phyloP scores from a whole-genome alignment of 2,797 vertebrate genomes.

The Spinus olivaceus region DNA sequence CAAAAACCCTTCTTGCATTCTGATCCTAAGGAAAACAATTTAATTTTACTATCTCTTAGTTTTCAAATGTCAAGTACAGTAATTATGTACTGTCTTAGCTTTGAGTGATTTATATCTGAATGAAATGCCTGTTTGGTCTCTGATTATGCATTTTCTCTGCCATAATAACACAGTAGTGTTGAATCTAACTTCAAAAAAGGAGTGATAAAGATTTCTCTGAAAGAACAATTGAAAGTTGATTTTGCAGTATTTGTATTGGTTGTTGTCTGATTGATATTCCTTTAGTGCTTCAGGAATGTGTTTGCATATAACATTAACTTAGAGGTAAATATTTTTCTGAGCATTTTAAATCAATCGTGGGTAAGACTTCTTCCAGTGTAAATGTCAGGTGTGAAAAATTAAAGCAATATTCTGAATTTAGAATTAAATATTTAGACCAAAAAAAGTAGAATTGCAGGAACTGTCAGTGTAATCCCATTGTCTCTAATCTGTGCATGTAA shows the following conservation, averaged over 20 bases:
- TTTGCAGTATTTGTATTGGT: not conserved
- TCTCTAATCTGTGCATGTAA: not conserved
- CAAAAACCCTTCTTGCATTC: not conserved
- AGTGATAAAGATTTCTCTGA: not conserved
- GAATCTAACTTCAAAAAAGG: not conserved
- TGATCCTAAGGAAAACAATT: not conserved
- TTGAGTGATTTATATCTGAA: not conserved
- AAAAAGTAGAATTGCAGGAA: not conserved
- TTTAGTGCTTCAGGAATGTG: not conserved
- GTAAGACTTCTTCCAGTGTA: not conserved
- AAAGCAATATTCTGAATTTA: not conserved
- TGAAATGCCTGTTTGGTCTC: not conserved
- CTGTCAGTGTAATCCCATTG: not conserved
- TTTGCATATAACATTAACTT: not conserved
- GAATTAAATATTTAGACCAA: not conserved
- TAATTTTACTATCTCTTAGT: not conserved
- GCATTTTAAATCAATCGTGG: not conserved
- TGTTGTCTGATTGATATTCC: not conserved
- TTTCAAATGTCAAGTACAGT: not conserved
- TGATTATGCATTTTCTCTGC: not conserved
- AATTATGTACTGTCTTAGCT: not conserved
- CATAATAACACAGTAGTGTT: not conserved
- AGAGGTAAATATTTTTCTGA: not conserved
- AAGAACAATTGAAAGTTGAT: not conserved
- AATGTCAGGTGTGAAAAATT: not conserved